phyloP scores from a whole-genome alignment of 2,797 vertebrate species.

The Mormyrops boulengeri region DNA sequence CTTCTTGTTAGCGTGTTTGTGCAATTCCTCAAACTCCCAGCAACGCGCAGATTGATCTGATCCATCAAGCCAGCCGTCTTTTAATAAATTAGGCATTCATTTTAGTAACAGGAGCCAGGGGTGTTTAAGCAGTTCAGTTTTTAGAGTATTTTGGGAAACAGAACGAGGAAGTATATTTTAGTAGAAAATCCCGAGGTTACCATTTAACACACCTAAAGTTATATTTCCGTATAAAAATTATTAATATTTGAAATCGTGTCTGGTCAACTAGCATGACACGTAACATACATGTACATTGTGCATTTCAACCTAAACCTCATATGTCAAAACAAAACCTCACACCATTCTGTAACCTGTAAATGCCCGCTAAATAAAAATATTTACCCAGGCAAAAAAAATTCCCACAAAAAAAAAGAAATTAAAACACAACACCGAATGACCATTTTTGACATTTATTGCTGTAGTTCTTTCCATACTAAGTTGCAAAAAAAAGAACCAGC shows the following conservation, averaged over 20 bases:
- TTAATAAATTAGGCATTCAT: not conserved
- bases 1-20: not conserved
- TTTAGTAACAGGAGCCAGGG: not conserved
- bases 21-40: not conserved
- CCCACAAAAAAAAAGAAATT: not conserved
- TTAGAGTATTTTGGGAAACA: not conserved
- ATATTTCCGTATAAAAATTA: not conserved
- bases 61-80: not conserved
- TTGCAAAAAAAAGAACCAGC: not conserved
- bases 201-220: not conserved
- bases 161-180: not conserved
- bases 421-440: not conserved
- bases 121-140: not conserved
- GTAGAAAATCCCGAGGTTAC: not conserved
- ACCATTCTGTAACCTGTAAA: not conserved
- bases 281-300: not conserved
- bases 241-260: not conserved
- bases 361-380: not conserved
- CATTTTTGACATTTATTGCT: conserved; percentile 19
- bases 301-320: not conserved
- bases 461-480: not conserved
- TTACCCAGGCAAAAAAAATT: not conserved
- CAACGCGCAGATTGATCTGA: not conserved
- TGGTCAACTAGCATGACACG: not conserved
- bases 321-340: not conserved